Base-by-base conservation (phyloP, 2,888 invertebrate species). In the Phlogophora meticulosa region DNA sequence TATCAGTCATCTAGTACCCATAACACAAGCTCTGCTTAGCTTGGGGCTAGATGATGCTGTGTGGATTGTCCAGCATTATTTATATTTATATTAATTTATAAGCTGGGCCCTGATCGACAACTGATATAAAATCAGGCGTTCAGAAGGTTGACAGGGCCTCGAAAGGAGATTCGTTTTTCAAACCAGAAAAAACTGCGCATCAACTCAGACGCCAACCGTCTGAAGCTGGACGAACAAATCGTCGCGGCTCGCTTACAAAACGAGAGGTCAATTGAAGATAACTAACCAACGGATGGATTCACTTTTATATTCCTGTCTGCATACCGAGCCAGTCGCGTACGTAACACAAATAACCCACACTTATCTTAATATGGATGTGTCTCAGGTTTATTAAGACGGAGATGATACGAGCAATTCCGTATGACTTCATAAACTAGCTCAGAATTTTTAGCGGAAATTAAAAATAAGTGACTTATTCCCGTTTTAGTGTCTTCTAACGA, bases 211-310 rank as follows among this genome's bases (percentile, higher is more conserved):
- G 17, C 49, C 48, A 56, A 46, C 13, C 22, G 17, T 60, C 68
- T 59, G 40, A 38, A 28, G 5, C 40, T n/a, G 7, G 17, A 42
- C 5, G 28, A 28, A 7, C 20, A 60, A 67, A 64, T 67, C 48
- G 48, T 49, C 15, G 48, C 9, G 24, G 24, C 4, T 69, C 70
- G 20, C 56, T 67, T 64, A 78, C 75, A 51, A 67, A 51, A 70
- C 62, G 58, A 72, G 52, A 59, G 40, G 42, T 72, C 78, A 80
- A 80, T 80, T 80, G 80, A 15, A 70, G 22, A 71, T 80, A 76
- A 80, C 64, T 42, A 11, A 34, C 51, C 28, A 70, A 66, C 78
- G 80, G 80, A 78, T 74, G 76, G 57, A 71, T 76, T 76, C 78
- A 78, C 67, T 78, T 72, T 46, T 80, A 61, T 68, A 62, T 56